Base-by-base conservation (phyloP, 2,113 vertebrate species). In the Percina caprodes region DNA sequence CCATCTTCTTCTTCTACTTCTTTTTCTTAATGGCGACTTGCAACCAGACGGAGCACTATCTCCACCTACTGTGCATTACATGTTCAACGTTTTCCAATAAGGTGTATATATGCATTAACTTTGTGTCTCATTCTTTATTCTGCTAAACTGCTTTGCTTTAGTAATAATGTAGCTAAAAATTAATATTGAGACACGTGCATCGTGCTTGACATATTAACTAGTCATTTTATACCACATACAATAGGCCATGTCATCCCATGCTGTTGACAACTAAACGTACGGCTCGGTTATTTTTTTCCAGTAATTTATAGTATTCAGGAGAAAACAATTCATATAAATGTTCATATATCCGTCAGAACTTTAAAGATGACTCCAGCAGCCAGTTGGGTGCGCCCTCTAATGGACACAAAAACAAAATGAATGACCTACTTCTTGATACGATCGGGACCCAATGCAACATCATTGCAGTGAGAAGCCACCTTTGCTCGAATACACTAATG, bases 1-100 rank as follows among this genome's bases (percentile, higher is more conserved):
- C 95, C 95, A 96, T 96, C 46, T 94, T 42, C 39, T 42, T 42
- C 39, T 42, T 11, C 39, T 42, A 96, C 46, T 94, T 42, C 39
- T 42, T 42, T 9, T 42, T 11, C 39, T 42, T 11, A 42, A 42
- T 42, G 39, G 10, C 39, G 10, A 42, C 39, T 42, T 42, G 10
- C 39, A 8, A 11, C 39, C 39, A 42, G 39, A 42, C 39, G 9
- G 39, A 42, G 9, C 39, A 42, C 39, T 42, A 11, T 42, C 39
- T 2, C 39, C 39, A 9, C 39, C 39, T 42, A 42, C 39, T 42
- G 39, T 42, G 2, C 39, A 42, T 42, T 10, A 42, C 39, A 39
- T 9, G 8, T 39, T 39, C 35, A 7, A 39, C 35, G 35, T 39
- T 39, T 39, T 39, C 35, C 35, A 39, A 39, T 1, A 39, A 39